Conservation (phyloP, 2,797 vertebrate species). For the Miichthys miiuy region DNA sequence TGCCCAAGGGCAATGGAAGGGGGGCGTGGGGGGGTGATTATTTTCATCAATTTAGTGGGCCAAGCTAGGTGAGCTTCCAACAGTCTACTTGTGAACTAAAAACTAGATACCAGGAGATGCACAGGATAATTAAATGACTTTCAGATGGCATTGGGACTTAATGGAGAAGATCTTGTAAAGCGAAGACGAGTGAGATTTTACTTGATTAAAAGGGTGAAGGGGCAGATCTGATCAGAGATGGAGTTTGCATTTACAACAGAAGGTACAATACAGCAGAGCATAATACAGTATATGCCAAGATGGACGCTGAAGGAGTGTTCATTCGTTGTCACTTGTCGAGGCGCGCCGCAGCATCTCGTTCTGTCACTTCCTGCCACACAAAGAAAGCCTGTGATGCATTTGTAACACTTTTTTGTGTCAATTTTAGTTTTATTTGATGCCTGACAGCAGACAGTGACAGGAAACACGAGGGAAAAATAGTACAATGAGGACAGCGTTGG, state of each 20-base stretch:
- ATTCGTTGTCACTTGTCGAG: conserved; percentile 27
- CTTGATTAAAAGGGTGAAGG: neutral
- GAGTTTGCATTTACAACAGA: neutral
- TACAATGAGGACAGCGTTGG: neutral
- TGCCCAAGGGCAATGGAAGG: conserved; percentile 18
- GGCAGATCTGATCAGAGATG: neutral
- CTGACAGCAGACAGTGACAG: conserved; percentile 18
- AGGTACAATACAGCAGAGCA: no score
- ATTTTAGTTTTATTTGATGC: neutral
- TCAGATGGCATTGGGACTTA: neutral
- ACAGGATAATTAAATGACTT: neutral
- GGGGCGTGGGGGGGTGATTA: neutral
- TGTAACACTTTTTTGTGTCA: neutral
- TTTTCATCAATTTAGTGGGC: conserved; percentile 26
- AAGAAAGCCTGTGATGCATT: conserved; percentile 30
- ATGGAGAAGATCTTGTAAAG: neutral
- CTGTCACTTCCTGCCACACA: conserved; percentile 29
- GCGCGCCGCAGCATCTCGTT: conserved; percentile 11
- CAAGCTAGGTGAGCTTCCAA: neutral
- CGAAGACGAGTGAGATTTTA: neutral
- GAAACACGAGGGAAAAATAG: neutral
- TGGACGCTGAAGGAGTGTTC: neutral
- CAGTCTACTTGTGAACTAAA: neutral
- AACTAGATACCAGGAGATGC: neutral
- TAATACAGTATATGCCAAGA: neutral